phyloP scores from a whole-genome alignment of 2,113 vertebrate genomes.

The Daphoenositta chrysoptera region DNA sequence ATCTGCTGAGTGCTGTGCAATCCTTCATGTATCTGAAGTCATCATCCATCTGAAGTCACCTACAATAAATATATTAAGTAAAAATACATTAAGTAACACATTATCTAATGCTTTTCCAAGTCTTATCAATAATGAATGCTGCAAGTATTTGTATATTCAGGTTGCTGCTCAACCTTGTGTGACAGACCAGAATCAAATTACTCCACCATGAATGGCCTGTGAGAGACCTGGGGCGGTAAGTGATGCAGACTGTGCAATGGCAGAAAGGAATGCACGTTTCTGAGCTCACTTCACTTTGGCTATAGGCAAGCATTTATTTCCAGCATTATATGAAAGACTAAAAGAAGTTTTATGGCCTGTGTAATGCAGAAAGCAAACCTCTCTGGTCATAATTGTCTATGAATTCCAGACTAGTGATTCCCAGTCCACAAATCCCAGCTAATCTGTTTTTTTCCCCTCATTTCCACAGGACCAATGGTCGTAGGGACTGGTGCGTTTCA shows the following conservation, averaged over 20 bases:
- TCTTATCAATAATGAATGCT: conserved; percentile 32
- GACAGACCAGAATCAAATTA: conserved; percentile 20
- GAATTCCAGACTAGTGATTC: conserved; percentile 9
- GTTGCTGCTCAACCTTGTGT: conserved; percentile 8
- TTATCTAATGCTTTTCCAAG: background rate
- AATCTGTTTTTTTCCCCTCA: background rate
- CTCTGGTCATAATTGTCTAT: background rate
- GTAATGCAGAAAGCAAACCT: conserved; percentile 10
- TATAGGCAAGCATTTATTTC: background rate
- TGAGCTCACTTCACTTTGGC: background rate
- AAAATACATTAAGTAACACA: background rate
- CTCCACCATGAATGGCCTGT: background rate
- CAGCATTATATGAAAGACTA: background rate
- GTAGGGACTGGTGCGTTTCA: background rate
- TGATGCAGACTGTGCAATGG: background rate
- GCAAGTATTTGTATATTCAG: conserved; percentile 9
- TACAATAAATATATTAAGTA: conserved; percentile 8
- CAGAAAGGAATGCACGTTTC: background rate
- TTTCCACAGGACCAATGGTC: background rate
- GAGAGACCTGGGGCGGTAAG: background rate
- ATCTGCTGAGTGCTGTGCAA: conserved; percentile 1
- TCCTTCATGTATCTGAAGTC: background rate
- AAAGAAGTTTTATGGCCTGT: conserved; percentile 20
- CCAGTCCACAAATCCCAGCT: background rate
- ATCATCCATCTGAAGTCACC: background rate